Conservation (phyloP, 2,113 vertebrate genomes). For the Cairina moschata region DNA sequence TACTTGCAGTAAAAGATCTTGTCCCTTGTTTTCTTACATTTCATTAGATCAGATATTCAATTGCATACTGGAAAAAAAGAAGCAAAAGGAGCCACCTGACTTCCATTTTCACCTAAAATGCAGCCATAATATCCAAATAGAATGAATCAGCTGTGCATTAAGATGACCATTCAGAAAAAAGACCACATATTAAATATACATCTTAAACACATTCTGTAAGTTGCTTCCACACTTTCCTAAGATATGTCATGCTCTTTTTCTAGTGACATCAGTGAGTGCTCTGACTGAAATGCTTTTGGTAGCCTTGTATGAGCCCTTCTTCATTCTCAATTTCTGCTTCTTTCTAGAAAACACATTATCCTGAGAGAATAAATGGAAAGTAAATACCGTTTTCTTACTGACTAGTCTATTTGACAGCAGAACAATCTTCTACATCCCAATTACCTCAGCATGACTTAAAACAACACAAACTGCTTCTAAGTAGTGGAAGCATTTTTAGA, state of each 20-base stretch:
- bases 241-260: not conserved
- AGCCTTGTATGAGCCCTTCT: not conserved
- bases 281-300: not conserved
- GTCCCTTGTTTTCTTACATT: not conserved
- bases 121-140: not conserved
- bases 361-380: not conserved
- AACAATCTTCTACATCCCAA: not conserved
- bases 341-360: not conserved
- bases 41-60: not conserved
- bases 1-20: not conserved
- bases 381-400: not conserved
- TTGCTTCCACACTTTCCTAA: not conserved
- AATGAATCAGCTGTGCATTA: not conserved
- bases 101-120: not conserved
- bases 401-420: not conserved
- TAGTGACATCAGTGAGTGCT: not conserved
- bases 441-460: constrained; percentile 20
- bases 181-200: not conserved
- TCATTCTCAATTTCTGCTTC: not conserved
- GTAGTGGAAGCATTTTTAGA: not conserved
- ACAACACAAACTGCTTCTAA: not conserved
- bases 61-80: not conserved
- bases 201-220: not conserved
- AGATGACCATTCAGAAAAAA: not conserved
- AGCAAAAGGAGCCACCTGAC: not conserved